phyloP scores from a whole-genome alignment of 2,888 invertebrate genomes.

The Euspilapteryx auroguttella region DNA sequence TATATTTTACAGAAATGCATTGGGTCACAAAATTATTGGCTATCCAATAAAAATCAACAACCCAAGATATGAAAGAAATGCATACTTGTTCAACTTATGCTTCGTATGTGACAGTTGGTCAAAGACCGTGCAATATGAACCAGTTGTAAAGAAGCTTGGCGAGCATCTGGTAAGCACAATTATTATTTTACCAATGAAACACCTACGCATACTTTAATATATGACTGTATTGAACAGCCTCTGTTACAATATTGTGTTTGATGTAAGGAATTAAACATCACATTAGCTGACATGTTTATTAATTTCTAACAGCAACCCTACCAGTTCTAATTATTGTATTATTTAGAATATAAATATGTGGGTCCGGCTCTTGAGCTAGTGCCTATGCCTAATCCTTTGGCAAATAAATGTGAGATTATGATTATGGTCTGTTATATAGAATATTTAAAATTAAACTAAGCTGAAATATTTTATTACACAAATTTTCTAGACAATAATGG shows the following conservation, averaged over 20 bases:
- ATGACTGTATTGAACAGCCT: no score
- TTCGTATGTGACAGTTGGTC: slow-evolving; percentile 92
- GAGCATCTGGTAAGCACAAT: slow-evolving; percentile 74
- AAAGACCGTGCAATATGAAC: slow-evolving; percentile 89
- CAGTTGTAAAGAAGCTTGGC: slow-evolving; percentile 91
- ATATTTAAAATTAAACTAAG: not conserved
- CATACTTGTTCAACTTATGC: slow-evolving; percentile 93
- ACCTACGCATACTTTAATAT: no score
- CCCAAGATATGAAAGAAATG: slow-evolving; percentile 88
- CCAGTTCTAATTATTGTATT: no score
- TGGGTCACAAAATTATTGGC: slow-evolving; percentile 87
- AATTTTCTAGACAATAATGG: slow-evolving; percentile 69
- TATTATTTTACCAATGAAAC: not conserved
- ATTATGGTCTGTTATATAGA: no score
- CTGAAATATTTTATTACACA: not conserved
- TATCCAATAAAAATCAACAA: slow-evolving; percentile 90
- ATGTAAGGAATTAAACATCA: no score
- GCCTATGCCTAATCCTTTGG: no score
- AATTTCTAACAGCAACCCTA: no score
- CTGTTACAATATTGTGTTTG: no score
- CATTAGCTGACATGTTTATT: no score
- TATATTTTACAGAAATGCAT: slow-evolving; percentile 43
- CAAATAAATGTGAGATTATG: no score
- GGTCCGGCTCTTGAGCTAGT: no score
- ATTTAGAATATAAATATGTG: no score